These are phyloP conservation scores for Clytia hemisphaerica DNA, from an alignment of 30 jellyfish, hydroid and myxozoan genomes.

Conservation along the genomic window DNA sequence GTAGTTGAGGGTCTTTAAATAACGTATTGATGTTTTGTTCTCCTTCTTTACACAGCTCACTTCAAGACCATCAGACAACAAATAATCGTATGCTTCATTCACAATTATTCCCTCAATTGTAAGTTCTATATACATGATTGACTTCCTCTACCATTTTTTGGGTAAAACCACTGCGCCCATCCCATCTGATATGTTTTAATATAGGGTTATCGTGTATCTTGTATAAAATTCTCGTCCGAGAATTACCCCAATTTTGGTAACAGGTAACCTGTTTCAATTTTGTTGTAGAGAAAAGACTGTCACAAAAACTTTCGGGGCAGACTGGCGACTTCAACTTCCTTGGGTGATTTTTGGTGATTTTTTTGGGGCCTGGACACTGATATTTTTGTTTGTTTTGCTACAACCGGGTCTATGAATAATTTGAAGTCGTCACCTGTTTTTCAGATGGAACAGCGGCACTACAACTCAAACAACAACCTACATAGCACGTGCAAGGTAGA, in stretches of 20 bases:
- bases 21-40: too few relatives aligned
- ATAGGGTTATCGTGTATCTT: not conserved
- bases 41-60: constrained; percentile 10
- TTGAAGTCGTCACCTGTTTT: constrained; percentile 53
- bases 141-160: too few relatives aligned
- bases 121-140: constrained; percentile 8
- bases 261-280: not conserved
- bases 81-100: constrained; percentile 54
- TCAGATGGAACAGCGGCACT: too few relatives aligned
- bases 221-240: not conserved
- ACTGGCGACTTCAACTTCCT: not conserved
- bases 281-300: not conserved
- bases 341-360: not conserved
- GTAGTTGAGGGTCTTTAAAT: too few relatives aligned
- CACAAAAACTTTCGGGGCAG: not conserved
- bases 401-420: not conserved
- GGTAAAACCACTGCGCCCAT: too few relatives aligned
- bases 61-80: constrained; percentile 74
- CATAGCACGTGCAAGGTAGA: constrained; percentile 67
- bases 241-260: not conserved
- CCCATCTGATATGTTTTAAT: too few relatives aligned
- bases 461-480: constrained; percentile 60
- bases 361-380: not conserved
- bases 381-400: not conserved
- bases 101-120: constrained; percentile 85